Conservation (phyloP, 2,113 vertebrate species). For the Cettia cetti region DNA sequence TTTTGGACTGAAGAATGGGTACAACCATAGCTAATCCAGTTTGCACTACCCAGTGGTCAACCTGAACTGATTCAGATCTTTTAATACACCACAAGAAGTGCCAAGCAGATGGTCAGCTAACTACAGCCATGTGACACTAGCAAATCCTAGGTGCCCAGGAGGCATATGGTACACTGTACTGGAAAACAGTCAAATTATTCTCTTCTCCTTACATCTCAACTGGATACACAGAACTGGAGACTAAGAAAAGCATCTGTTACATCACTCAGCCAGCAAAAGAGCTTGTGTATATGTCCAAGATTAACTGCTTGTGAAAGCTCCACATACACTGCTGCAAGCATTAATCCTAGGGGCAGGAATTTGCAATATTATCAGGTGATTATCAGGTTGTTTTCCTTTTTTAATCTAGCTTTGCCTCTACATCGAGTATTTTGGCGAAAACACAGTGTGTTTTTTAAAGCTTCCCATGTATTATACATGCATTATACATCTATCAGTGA, state of each 20-base stretch:
- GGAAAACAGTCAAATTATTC: background rate
- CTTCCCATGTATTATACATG: background rate
- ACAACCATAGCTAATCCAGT: background rate
- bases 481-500: background rate
- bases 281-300: too few species aligned
- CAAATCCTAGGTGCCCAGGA: background rate
- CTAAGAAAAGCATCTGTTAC: background rate
- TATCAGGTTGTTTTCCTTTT: background rate
- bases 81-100: background rate
- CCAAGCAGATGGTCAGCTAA: background rate
- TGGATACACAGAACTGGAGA: background rate
- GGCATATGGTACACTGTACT: background rate
- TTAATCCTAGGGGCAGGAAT: rapidly evolving
- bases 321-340: background rate
- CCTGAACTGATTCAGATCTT: background rate
- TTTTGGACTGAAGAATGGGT: background rate
- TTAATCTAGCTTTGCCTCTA: background rate
- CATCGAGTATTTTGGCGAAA: background rate
- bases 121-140: rapidly evolving
- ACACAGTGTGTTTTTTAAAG: background rate
- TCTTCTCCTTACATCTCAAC: background rate
- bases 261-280: background rate
- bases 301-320: rapidly evolving
- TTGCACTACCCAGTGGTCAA: background rate
- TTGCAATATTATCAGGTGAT: background rate